These are phyloP conservation scores for Zaprionus bogoriensis DNA, from an alignment of 2,888 invertebrate genomes.

Conservation along the genomic window DNA sequence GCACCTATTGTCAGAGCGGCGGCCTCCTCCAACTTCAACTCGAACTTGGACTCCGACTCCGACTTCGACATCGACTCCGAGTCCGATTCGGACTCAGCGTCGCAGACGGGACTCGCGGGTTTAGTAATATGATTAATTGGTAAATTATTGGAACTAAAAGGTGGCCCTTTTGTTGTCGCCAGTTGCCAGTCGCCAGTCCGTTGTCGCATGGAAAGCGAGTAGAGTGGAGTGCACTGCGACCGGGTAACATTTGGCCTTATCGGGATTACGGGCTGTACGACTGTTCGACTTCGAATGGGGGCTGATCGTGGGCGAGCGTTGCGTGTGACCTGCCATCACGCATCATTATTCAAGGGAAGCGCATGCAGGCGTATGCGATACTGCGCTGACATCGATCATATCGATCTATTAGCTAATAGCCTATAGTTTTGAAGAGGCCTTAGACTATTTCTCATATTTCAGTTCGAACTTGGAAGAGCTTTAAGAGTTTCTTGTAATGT, in stretches of 20 bases:
- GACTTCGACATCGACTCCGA: too few species aligned
- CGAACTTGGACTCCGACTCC: too few species aligned
- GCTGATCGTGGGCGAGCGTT: constrained; percentile 38
- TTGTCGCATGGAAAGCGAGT: constrained; percentile 16
- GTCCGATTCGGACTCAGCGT: not conserved
- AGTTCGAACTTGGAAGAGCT: too few species aligned
- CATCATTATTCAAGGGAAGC: constrained; percentile 9
- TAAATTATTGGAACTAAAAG: constrained; percentile 79
- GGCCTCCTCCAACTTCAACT: constrained; percentile 20
- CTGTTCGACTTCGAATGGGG: constrained; percentile 1
- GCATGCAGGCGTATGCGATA: not conserved
- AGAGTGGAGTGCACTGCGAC: constrained; percentile 28
- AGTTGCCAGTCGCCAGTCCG: constrained; percentile 7
- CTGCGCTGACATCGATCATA: not conserved
- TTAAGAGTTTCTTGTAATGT: too few species aligned
- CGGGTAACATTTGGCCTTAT: constrained; percentile 27
- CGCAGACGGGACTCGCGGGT: constrained; percentile 16
- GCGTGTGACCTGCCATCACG: constrained; percentile 11
- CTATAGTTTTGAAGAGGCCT: too few species aligned
- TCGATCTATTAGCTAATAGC: too few species aligned
- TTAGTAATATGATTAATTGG: constrained; percentile 80
- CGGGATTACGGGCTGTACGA: not conserved
- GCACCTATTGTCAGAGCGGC: constrained; percentile 78
- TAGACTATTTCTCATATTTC: too few species aligned
- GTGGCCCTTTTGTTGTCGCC: constrained; percentile 66